Base-by-base conservation (phyloP, 2,113 vertebrate species). In the Bubalus kerabau region DNA sequence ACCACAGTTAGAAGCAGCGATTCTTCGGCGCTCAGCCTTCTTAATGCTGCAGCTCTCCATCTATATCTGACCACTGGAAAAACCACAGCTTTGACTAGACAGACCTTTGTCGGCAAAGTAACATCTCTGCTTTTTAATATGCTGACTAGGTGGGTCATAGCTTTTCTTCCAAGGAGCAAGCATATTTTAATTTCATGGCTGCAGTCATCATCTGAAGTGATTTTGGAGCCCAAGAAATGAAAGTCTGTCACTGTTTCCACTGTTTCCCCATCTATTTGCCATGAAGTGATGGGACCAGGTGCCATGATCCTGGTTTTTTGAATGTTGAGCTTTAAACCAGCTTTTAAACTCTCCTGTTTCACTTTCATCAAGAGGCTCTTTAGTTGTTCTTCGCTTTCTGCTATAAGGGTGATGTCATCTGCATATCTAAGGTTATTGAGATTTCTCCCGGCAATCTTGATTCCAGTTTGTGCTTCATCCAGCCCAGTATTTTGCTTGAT, bases 1-100 rank as follows among this genome's bases (percentile, higher is more conserved):
- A 36, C 0, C n/a, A 36, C 67, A 12, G 17, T 12, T 36, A 0
- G 0, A 36, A 12, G n/a, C 67, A 36, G 23, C 67, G 3, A 0
- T 12, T 36, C n/a, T 71, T 36, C 11, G 4, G 57, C 5, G 5
- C 24, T 28, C 57, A 28, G 24, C 11, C 11, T 59, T 59, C 10
- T 59, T 59, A 5, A 59, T 28, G 24, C 2, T 59, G 24, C 57
- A 59, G 11, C 57, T 59, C 57, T 59, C 57, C 57, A 60, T 60
- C 57, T 24, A 28, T 28, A 60, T 11, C 26, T 28, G 24, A 13
- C 26, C 1, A 28, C 59, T 60, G 26, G 59, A 60, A 60, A 60
- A 60, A 28, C 59, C 26, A 60, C 5, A 60, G 26, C 59, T 60
- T 60, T 60, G 26, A 60, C 59, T 28, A 60, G 59, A 28, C 59